Conservation (phyloP, 1,140 invertebrate species). For the Phthorimaea operculella region DNA sequence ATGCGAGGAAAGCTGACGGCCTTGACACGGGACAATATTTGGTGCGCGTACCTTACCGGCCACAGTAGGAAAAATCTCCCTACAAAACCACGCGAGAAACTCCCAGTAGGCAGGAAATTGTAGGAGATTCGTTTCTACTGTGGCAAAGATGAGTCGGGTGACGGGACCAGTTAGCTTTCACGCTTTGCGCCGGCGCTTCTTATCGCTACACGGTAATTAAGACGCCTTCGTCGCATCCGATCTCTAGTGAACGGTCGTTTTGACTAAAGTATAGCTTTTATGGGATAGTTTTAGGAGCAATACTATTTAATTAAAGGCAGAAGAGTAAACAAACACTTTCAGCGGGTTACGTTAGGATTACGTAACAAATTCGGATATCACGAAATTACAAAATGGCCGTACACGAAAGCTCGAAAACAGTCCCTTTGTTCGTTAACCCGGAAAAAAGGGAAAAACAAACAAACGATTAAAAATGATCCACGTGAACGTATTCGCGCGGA, state of each 20-base stretch:
- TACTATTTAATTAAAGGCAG: no score
- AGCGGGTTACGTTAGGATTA: no score
- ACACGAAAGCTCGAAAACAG: conserved; percentile 25
- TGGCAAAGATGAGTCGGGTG: conserved; percentile 36
- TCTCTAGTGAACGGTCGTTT: not conserved
- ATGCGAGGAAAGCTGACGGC: conserved; percentile 63
- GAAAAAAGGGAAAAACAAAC: conserved; percentile 52
- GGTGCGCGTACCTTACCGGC: conserved; percentile 49
- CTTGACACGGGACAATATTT: conserved; percentile 62
- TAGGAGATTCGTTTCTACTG: conserved; percentile 24
- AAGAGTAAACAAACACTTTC: no score
- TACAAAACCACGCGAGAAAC: conserved; percentile 13
- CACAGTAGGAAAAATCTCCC: conserved; percentile 21
- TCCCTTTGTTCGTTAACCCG: conserved; percentile 18
- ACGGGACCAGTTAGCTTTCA: conserved; percentile 51
- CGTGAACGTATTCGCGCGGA: conserved; percentile 63
- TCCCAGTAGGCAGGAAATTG: conserved; percentile 25
- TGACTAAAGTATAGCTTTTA: not conserved
- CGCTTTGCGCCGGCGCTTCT: conserved; percentile 49
- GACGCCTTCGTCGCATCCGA: conserved; percentile 20
- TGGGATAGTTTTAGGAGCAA: no score
- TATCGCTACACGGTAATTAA: conserved; percentile 48
- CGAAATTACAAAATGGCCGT: not conserved
- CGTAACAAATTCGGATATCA: no score
- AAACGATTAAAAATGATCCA: conserved; percentile 62